Percentiles rank a stretch among this genome's conserved stretches.
These are phyloP conservation scores for Nettapus auritus DNA, from an alignment of 2,113 vertebrate species.

Conservation along the genomic window DNA sequence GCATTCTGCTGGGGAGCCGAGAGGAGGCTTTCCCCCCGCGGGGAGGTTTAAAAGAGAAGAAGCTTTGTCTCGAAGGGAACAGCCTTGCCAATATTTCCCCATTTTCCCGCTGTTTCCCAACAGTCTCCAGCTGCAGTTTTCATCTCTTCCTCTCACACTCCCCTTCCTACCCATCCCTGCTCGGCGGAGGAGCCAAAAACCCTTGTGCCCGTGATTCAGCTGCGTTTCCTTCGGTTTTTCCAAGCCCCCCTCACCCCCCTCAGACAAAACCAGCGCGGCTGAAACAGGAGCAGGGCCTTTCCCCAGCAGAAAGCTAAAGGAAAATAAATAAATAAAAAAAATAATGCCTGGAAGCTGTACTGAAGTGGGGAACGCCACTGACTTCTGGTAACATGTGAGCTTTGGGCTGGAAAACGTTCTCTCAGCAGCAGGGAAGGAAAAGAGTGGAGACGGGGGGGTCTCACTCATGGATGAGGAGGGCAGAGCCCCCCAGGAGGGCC, in stretches of 20 bases:
- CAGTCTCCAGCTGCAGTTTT: neutral
- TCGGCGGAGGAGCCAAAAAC: neutral
- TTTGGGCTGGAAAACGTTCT: neutral
- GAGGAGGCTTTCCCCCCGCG: neutral
- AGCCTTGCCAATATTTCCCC: neutral
- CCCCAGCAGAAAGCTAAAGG: neutral
- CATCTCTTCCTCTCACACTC: neutral
- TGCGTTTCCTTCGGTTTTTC: neutral
- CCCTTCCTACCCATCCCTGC: neutral
- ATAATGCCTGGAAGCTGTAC: neutral
- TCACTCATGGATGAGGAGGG: no score
- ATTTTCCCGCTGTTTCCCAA: neutral
- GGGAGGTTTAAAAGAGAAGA: neutral
- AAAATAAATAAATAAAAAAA: neutral
- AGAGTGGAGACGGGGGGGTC: no score
- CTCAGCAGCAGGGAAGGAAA: no score
- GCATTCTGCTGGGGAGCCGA: neutral
- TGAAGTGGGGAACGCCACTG: neutral
- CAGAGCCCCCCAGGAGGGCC: neutral
- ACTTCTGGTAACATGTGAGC: neutral
- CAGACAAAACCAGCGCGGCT: neutral
- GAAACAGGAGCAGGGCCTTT: neutral
- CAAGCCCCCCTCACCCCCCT: neutral
- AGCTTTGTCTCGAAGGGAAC: neutral
- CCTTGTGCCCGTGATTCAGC: neutral